phyloP scores from a whole-genome alignment of 2,888 invertebrate species.

The Perizoma flavofasciatum region DNA sequence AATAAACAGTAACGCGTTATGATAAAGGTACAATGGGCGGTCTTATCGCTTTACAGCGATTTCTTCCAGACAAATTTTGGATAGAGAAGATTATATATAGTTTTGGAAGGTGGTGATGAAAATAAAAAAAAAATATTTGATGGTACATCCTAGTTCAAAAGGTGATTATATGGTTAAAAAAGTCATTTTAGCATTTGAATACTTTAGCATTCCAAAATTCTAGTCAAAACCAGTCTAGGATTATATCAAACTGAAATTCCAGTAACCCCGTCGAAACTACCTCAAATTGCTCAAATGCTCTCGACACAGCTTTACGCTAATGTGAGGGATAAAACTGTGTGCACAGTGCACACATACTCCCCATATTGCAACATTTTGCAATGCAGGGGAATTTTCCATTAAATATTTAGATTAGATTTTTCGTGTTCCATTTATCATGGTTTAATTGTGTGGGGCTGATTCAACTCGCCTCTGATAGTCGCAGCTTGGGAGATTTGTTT shows the following conservation, averaged over 20 bases:
- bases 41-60: too few relatives aligned
- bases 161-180: too few relatives aligned
- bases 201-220: too few relatives aligned
- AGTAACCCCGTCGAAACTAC: slow-evolving; percentile 9
- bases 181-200: too few relatives aligned
- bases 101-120: too few relatives aligned
- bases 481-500: slow-evolving; percentile 59
- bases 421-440: slow-evolving; percentile 81
- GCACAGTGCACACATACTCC: slow-evolving; percentile 28
- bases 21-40: too few relatives aligned
- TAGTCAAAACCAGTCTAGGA: too few relatives aligned
- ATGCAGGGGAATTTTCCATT: slow-evolving; percentile 80
- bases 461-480: slow-evolving; percentile 57
- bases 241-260: slow-evolving; percentile 1
- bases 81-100: too few relatives aligned
- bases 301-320: slow-evolving; percentile 19
- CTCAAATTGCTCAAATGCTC: slow-evolving; percentile 20
- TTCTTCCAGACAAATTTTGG: too few relatives aligned
- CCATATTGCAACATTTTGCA: slow-evolving; percentile 47
- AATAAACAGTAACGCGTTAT: too few relatives aligned
- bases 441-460: slow-evolving; percentile 76
- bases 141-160: too few relatives aligned
- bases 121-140: too few relatives aligned
- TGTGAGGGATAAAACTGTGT: slow-evolving; percentile 16
- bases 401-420: slow-evolving; percentile 84